A percentile compares a stretch with the other conserved stretches of the same genome.
phyloP scores from a whole-genome alignment of 2,888 invertebrate genomes.

The Lissonota sp. region DNA sequence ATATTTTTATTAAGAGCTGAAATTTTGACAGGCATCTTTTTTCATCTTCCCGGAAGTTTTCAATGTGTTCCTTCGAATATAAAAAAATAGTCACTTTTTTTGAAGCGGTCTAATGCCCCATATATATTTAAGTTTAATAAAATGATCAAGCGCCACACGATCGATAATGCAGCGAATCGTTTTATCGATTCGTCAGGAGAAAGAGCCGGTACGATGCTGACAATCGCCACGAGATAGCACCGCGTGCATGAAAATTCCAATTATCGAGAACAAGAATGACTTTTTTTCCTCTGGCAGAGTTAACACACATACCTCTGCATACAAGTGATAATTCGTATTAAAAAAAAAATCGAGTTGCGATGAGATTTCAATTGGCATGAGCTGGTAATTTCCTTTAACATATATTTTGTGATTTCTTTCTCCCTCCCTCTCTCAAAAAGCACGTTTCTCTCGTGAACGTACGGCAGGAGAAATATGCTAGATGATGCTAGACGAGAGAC shows the following conservation, averaged over 20 bases:
- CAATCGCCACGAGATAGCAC: slow-evolving; percentile 64
- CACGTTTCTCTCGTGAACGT: neutral
- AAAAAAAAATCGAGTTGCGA: neutral
- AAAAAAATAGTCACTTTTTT: too few species aligned
- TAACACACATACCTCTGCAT: neutral
- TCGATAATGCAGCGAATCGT: slow-evolving; percentile 61
- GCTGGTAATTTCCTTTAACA: neutral
- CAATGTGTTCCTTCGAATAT: too few species aligned
- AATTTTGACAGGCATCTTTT: too few species aligned
- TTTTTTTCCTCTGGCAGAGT: neutral
- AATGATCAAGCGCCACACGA: slow-evolving; percentile 18
- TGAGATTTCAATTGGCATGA: neutral
- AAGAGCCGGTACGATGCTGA: slow-evolving; percentile 21
- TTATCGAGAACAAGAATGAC: neutral
- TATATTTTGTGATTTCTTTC: neutral
- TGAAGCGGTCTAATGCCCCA: too few species aligned
- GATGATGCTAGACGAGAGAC: slow-evolving; percentile 41
- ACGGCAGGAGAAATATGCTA: neutral
- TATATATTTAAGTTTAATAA: too few species aligned
- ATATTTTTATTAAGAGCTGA: too few species aligned
- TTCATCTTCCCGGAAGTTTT: too few species aligned
- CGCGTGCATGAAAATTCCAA: slow-evolving; percentile 30
- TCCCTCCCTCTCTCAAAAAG: neutral
- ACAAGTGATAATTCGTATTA: too few species aligned
- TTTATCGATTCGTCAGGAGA: slow-evolving; percentile 28